Conservation (phyloP, 2,888 invertebrate genomes). For the Onchidella celtica region DNA sequence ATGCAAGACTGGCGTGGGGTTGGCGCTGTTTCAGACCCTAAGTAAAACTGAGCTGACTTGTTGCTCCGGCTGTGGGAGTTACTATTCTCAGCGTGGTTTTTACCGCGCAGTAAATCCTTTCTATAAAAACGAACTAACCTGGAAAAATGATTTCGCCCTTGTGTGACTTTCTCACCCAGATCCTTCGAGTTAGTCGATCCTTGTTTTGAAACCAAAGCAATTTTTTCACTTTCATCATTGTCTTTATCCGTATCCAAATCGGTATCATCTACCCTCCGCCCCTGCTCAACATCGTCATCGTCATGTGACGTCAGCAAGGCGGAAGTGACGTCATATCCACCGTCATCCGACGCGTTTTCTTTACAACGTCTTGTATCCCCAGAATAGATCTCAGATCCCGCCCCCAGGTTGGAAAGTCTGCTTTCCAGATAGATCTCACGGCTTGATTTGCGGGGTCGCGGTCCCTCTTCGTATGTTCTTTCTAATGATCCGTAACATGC, state of each 20-base stretch:
- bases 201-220: neutral
- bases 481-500: neutral
- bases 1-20: neutral
- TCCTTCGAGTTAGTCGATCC: neutral
- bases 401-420: neutral
- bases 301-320: slow-evolving; percentile 5
- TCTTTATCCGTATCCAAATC: neutral
- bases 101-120: slow-evolving; percentile 16
- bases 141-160: neutral
- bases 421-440: neutral
- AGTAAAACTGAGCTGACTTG: neutral
- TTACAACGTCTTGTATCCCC: neutral
- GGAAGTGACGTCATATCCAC: slow-evolving; percentile 18
- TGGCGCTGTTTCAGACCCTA: neutral
- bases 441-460: neutral
- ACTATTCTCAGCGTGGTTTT: neutral
- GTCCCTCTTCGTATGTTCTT: neutral
- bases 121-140: slow-evolving; percentile 15
- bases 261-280: neutral
- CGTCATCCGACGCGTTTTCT: slow-evolving; percentile 4
- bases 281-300: neutral
- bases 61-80: neutral
- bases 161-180: neutral
- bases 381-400: neutral
- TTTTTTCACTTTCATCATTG: slow-evolving; percentile 4